These are phyloP conservation scores for Pristis pectinata DNA, from an alignment of 2,797 vertebrate species.

Conservation along the genomic window DNA sequence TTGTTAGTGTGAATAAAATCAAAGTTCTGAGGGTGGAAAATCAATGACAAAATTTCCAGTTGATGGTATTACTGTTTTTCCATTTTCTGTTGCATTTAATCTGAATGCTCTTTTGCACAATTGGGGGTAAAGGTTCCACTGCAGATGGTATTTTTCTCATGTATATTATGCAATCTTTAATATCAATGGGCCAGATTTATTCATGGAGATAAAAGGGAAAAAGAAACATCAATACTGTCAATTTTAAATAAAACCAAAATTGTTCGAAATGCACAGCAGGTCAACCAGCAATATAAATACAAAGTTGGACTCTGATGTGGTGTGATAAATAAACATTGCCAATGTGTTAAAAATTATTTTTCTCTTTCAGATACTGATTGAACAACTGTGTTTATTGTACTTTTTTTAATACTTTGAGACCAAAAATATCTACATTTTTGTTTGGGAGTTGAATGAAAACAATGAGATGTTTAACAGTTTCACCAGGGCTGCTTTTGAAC, in stretches of 20 bases:
- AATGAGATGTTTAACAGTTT: background rate
- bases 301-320: background rate
- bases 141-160: background rate
- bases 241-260: background rate
- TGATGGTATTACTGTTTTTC: background rate
- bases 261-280: background rate
- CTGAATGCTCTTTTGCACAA: background rate
- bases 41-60: background rate
- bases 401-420: too few species aligned
- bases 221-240: background rate
- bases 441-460: background rate
- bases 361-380: background rate
- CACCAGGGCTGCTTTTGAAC: background rate
- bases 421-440: too few species aligned
- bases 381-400: background rate
- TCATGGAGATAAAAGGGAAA: background rate
- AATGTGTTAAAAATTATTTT: background rate
- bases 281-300: background rate
- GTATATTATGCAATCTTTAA: background rate
- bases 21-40: background rate
- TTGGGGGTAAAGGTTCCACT: background rate
- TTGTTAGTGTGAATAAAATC: background rate
- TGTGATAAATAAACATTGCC: background rate
- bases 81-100: background rate
- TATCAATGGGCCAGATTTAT: background rate